Percentiles rank a stretch among this genome's conserved stretches.
Evolutionary conservation across 1,140 invertebrate species (phyloP).

Genomic region (Orchesella cincta): DNA sequence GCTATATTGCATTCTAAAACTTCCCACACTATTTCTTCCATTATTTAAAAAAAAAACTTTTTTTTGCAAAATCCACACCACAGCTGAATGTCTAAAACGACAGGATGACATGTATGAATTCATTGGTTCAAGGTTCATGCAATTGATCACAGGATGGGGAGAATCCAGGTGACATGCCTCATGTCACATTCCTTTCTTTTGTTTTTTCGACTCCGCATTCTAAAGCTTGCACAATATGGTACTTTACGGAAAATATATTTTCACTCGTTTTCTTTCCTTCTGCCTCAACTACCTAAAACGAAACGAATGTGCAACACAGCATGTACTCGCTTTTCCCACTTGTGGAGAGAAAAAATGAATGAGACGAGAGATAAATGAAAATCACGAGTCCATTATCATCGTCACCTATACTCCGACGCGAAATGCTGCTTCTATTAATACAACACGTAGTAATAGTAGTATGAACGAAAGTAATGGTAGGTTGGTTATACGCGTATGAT

Average conservation of each 20-base stretch:
- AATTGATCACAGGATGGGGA: conserved; percentile 15
- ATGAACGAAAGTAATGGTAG: too few relatives aligned
- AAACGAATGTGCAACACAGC: neutral
- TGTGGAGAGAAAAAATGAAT: conserved; percentile 20
- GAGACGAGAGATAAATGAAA: conserved; percentile 22
- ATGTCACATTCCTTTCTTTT: conserved; percentile 10
- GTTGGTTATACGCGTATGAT: too few relatives aligned
- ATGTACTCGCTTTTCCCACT: neutral
- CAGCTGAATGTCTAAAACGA: neutral
- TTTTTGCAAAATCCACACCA: neutral
- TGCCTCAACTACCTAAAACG: too few relatives aligned
- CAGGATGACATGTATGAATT: conserved; percentile 10
- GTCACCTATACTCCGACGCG: conserved; percentile 21
- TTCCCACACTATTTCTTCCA: neutral
- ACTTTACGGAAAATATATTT: too few relatives aligned
- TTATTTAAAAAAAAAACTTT: neutral
- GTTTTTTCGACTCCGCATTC: neutral
- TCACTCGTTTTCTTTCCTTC: too few relatives aligned
- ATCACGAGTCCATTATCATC: conserved; percentile 23
- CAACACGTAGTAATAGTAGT: too few relatives aligned
- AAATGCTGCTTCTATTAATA: too few relatives aligned
- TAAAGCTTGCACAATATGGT: too few relatives aligned
- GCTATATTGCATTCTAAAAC: neutral
- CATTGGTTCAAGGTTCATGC: conserved; percentile 9
- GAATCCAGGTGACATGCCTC: conserved; percentile 2